Evolutionary conservation across 1,140 invertebrate genomes (phyloP).

Genomic region (Cherax quadricarinatus): DNA sequence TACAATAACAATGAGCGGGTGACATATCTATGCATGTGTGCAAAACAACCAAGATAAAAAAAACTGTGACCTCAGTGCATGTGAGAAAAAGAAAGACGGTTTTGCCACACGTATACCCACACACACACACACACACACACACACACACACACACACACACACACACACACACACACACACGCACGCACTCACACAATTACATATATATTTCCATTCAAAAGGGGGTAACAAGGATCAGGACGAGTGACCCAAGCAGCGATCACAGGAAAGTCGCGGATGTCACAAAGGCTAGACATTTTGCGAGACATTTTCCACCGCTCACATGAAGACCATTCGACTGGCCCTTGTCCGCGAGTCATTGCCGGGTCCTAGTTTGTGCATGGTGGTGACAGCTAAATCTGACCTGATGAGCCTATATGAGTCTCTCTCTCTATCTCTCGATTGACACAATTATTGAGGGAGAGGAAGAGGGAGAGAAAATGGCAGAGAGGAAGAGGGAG

Average conservation of each 20-base stretch:
- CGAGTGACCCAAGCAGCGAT: neutral
- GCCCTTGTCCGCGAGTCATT: neutral
- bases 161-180: too few species aligned
- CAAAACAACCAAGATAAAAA: neutral
- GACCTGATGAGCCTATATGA: neutral
- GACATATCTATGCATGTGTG: too few species aligned
- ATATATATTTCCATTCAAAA: too few species aligned
- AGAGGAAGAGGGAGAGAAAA: neutral
- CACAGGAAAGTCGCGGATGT: neutral
- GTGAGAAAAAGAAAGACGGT: neutral
- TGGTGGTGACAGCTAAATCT: conserved; percentile 17
- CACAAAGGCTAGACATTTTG: neutral
- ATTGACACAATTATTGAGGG: neutral
- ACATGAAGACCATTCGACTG: neutral
- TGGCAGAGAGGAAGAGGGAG: too few species aligned
- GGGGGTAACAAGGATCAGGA: neutral
- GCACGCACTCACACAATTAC: too few species aligned
- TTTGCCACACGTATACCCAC: neutral
- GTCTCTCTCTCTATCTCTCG: neutral
- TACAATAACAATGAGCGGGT: too few species aligned
- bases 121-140: too few species aligned
- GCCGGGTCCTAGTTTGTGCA: conserved; percentile 6
- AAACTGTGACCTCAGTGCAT: neutral
- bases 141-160: neutral
- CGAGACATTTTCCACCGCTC: neutral